Evolutionary conservation across 2,888 invertebrate species (phyloP).

Genomic region (Melieria omissa): DNA sequence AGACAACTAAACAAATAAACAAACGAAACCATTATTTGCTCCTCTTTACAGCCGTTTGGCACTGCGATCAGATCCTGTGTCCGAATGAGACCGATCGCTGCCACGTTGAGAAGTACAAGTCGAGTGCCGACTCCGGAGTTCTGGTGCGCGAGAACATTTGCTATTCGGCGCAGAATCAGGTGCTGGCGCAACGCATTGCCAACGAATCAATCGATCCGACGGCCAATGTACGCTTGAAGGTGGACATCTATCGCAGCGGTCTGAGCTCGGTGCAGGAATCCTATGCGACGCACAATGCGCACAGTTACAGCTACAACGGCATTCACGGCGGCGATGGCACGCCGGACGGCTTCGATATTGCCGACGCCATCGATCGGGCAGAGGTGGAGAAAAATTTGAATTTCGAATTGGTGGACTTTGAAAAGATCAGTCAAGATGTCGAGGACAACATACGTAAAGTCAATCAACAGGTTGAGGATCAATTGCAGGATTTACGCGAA

Average conservation of each 20-base stretch:
- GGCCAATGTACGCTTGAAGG: neutral
- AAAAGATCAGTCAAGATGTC: too few relatives aligned
- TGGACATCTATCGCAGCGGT: neutral
- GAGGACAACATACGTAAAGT: too few relatives aligned
- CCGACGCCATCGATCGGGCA: too few relatives aligned
- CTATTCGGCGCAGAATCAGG: slow-evolving; percentile 13
- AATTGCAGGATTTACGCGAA: too few relatives aligned
- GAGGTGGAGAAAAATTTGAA: too few relatives aligned
- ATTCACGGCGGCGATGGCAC: too few relatives aligned
- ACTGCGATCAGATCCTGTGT: slow-evolving; percentile 41
- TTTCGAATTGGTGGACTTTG: too few relatives aligned
- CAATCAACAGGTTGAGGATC: too few relatives aligned
- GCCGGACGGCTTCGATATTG: too few relatives aligned
- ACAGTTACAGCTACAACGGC: too few relatives aligned
- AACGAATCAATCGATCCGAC: slow-evolving; percentile 22
- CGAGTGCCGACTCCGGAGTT: slow-evolving; percentile 15
- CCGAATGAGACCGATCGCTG: slow-evolving; percentile 32
- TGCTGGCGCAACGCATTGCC: slow-evolving; percentile 11
- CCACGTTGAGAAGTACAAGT: slow-evolving; percentile 33
- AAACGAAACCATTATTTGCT: neutral
- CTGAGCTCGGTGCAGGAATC: neutral
- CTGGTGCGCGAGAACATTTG: slow-evolving; percentile 37
- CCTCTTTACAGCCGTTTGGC: slow-evolving; percentile 28
- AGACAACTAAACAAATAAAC: neutral
- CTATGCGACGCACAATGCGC: too few relatives aligned